phyloP scores from a whole-genome alignment of 2,888 invertebrate species.

The Saturnia japonica region DNA sequence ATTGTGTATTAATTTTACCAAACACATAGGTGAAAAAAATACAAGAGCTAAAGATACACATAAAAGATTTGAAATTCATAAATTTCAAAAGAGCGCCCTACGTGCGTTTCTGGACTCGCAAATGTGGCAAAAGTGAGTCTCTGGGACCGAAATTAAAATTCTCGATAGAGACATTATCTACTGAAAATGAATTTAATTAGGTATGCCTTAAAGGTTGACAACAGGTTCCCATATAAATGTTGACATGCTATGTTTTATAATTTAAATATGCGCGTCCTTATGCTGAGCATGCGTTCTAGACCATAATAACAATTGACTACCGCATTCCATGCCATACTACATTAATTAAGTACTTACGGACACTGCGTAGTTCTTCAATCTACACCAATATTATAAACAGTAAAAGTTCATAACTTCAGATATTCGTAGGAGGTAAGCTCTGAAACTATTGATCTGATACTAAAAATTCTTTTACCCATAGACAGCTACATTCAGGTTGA shows the following conservation, averaged over 20 bases:
- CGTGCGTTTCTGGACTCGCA: no score
- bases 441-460: neutral
- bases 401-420: neutral
- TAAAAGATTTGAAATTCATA: no score
- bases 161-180: conserved; percentile 37
- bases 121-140: no score
- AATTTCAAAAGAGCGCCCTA: no score
- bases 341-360: conserved; percentile 50
- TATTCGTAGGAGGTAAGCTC: neutral
- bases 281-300: conserved; percentile 59
- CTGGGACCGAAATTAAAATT: no score
- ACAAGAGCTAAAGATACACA: no score
- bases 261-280: conserved; percentile 68
- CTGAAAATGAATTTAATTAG: conserved; percentile 43
- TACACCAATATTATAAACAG: neutral
- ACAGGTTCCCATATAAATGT: conserved; percentile 46
- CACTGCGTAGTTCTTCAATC: conserved; percentile 22
- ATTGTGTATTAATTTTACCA: no score
- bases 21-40: no score
- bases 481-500: no score
- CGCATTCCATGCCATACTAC: conserved; percentile 68
- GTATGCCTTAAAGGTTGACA: conserved; percentile 26
- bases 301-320: conserved; percentile 58
- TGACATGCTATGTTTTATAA: conserved; percentile 66
- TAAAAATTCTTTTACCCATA: neutral